Conservation (phyloP, 2,113 vertebrate genomes). For the Malurus cyaneus region DNA sequence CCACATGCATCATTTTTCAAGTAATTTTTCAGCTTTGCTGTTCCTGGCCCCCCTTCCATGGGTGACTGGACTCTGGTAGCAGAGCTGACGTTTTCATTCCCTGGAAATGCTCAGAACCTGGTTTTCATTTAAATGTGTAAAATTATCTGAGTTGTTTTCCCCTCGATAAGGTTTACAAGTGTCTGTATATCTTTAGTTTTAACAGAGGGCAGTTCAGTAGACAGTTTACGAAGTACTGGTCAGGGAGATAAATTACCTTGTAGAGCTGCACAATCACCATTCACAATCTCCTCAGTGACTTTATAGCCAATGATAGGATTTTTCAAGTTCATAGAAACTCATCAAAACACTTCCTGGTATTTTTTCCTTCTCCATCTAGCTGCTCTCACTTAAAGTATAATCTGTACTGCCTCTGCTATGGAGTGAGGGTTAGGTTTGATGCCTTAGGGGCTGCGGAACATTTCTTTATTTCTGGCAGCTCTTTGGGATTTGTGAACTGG, state of each 20-base stretch:
- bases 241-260: conserved; percentile 60
- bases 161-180: conserved; percentile 66
- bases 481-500: conserved; percentile 42
- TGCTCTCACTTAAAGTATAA: neutral
- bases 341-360: conserved; percentile 52
- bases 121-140: conserved; percentile 63
- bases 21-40: neutral
- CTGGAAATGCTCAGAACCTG: conserved; percentile 20
- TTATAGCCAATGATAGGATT: conserved; percentile 64
- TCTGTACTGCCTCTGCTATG: neutral
- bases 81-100: conserved; percentile 27
- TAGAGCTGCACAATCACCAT: conserved; percentile 40
- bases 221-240: conserved; percentile 64
- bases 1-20: neutral
- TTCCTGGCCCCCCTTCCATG: neutral
- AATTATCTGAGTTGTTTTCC: conserved; percentile 67
- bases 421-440: conserved; percentile 28
- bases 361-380: conserved; percentile 11
- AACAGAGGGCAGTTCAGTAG: conserved; percentile 67
- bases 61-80: neutral
- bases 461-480: conserved; percentile 27
- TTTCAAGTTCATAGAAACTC: conserved; percentile 70
- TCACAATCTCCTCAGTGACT: conserved; percentile 55
- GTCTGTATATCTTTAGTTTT: conserved; percentile 66
- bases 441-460: neutral